phyloP scores from a whole-genome alignment of 2,888 invertebrate genomes.

The Xylota sylvarum region DNA sequence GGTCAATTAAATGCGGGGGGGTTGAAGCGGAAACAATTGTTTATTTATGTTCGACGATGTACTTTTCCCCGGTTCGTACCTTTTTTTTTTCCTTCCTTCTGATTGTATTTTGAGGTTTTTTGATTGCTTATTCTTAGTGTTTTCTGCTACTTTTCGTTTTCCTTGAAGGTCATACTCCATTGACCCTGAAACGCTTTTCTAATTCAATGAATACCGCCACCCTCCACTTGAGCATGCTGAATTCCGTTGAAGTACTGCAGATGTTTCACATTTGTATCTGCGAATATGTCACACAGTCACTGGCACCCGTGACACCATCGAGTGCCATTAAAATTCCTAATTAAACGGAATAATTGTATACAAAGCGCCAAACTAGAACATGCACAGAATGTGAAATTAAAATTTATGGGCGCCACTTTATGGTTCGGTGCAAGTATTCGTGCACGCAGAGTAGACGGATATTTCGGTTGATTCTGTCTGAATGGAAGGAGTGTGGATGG shows the following conservation, averaged over 20 bases:
- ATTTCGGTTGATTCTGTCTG: conserved; percentile 22
- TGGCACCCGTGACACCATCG: conserved; percentile 45
- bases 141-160: conserved; percentile 12
- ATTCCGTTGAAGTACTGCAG: conserved; percentile 51
- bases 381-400: conserved; percentile 63
- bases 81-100: background rate
- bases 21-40: conserved; percentile 74
- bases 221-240: background rate
- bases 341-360: conserved; percentile 69
- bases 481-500: conserved; percentile 32
- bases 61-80: conserved; percentile 28
- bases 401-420: conserved; percentile 73
- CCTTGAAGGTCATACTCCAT: conserved; percentile 69
- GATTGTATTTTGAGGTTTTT: conserved; percentile 51
- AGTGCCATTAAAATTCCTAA: conserved; percentile 67
- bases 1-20: conserved; percentile 73
- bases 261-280: conserved; percentile 48
- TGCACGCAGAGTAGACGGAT: conserved; percentile 11
- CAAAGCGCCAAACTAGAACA: conserved; percentile 50
- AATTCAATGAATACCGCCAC: conserved; percentile 27
- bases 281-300: conserved; percentile 39
- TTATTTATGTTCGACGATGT: conserved; percentile 69
- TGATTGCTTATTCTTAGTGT: conserved; percentile 57
- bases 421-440: conserved; percentile 56
- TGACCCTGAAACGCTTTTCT: conserved; percentile 69